Conservation (phyloP, 2,113 vertebrate species). For the Myotis lucifugus region DNA sequence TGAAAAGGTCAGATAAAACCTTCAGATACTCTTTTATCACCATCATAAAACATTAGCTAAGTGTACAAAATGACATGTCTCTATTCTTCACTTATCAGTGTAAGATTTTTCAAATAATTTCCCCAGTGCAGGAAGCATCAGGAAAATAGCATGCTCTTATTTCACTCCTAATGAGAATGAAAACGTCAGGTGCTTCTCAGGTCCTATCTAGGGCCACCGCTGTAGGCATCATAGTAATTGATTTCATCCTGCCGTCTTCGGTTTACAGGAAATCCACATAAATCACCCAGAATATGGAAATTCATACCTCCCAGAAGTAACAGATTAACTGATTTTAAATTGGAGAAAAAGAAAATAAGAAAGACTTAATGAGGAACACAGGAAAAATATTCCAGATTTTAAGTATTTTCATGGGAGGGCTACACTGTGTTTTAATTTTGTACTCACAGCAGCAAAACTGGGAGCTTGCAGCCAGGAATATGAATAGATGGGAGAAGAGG, state of each 20-base stretch:
- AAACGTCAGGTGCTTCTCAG: slow-evolving; percentile 61
- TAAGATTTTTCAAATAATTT: background rate
- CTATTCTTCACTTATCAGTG: background rate
- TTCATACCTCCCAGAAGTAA: slow-evolving; percentile 70
- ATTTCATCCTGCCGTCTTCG: slow-evolving; percentile 66
- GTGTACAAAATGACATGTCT: background rate
- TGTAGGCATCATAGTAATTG: slow-evolving; percentile 65
- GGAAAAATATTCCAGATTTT: background rate
- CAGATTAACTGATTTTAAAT: slow-evolving; percentile 74
- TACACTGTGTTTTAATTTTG: background rate
- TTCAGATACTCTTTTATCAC: slow-evolving; percentile 64
- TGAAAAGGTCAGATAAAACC: slow-evolving; percentile 71
- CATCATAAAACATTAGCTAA: slow-evolving; percentile 68
- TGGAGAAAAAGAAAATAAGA: slow-evolving; percentile 20
- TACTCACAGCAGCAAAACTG: background rate
- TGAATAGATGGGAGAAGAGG: background rate
- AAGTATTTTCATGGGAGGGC: background rate
- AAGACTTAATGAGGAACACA: background rate
- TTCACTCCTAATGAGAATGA: slow-evolving; percentile 55
- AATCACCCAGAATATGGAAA: slow-evolving; percentile 73
- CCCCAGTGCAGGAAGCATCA: background rate
- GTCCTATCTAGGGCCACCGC: slow-evolving; percentile 4
- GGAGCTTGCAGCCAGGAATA: background rate
- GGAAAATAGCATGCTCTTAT: slow-evolving; percentile 10
- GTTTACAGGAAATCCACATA: slow-evolving; percentile 79